phyloP scores from a whole-genome alignment of 1,140 invertebrate genomes.

The Drosophila mayri region DNA sequence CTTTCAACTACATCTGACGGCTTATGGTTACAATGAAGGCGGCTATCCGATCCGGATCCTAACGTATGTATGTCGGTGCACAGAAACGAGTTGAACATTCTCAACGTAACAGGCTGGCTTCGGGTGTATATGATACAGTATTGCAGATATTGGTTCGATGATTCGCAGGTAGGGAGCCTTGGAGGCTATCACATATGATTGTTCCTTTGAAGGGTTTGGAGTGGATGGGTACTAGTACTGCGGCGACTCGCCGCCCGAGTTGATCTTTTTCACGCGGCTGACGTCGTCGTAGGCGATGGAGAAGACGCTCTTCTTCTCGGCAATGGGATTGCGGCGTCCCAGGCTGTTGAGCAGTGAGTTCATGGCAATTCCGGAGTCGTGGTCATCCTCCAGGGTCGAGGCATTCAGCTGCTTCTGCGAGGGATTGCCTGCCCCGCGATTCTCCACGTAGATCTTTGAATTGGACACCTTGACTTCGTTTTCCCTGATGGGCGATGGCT shows the following conservation, averaged over 20 bases:
- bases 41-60: constrained; percentile 23
- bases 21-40: constrained; percentile 32
- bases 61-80: constrained; percentile 38
- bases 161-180: constrained; percentile 70
- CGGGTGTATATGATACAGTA: constrained; percentile 46
- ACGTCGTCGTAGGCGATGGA: constrained; percentile 96
- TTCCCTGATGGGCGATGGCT: constrained; percentile 80
- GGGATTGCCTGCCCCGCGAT: constrained; percentile 8
- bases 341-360: constrained; percentile 87
- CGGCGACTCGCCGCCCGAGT: constrained; percentile 82
- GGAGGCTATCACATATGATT: constrained; percentile 78
- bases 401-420: constrained; percentile 79
- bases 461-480: constrained; percentile 79
- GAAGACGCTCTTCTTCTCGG: constrained; percentile 97
- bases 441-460: constrained; percentile 57
- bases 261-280: constrained; percentile 80
- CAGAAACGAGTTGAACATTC: constrained; percentile 57
- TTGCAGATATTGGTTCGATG: constrained; percentile 60
- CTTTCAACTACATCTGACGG: constrained; percentile 42
- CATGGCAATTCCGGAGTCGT: constrained; percentile 91
- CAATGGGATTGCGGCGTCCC: constrained; percentile 89
- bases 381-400: constrained; percentile 87
- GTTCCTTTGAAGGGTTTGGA: constrained; percentile 42
- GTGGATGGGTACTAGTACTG: constrained; percentile 56
- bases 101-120: constrained; percentile 49